A percentile compares a stretch with the other conserved stretches of the same genome.
These are phyloP conservation scores for Oegoconia quadripuncta DNA, from an alignment of 2,888 invertebrate species.

Conservation along the genomic window DNA sequence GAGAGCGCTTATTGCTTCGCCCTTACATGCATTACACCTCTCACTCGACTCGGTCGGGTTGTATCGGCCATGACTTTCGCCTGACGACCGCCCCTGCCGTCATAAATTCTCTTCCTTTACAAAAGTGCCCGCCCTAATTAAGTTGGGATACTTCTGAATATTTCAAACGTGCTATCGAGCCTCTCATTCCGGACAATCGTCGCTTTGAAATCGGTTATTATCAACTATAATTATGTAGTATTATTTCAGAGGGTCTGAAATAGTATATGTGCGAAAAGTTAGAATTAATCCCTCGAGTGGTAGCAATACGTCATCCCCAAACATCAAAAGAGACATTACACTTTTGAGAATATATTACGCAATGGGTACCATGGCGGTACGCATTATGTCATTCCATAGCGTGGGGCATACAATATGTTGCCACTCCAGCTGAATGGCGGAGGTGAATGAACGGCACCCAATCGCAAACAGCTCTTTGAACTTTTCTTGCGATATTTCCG, in stretches of 20 bases:
- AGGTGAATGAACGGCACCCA: slow-evolving; percentile 28
- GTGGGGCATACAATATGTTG: slow-evolving; percentile 8
- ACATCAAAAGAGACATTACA: slow-evolving; percentile 18
- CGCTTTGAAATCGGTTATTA: slow-evolving; percentile 38
- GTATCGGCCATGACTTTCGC: slow-evolving; percentile 49
- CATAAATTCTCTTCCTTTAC: slow-evolving; percentile 50
- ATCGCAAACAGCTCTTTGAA: slow-evolving; percentile 34
- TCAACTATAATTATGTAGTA: slow-evolving; percentile 38
- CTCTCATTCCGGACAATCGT: slow-evolving; percentile 30
- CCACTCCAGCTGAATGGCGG: slow-evolving; percentile 1
- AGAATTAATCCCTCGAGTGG: slow-evolving; percentile 10
- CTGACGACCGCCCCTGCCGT: slow-evolving; percentile 39
- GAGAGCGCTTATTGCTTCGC: slow-evolving; percentile 48
- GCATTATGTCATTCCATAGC: slow-evolving; percentile 5
- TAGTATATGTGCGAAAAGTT: slow-evolving; percentile 11
- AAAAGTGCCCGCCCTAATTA: slow-evolving; percentile 59
- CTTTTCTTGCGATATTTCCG: slow-evolving; percentile 45
- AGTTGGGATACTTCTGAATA: slow-evolving; percentile 57
- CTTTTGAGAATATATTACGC: slow-evolving; percentile 8
- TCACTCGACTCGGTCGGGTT: slow-evolving; percentile 41
- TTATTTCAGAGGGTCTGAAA: slow-evolving; percentile 37
- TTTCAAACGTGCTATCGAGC: slow-evolving; percentile 39
- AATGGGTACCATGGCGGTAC: too few species aligned
- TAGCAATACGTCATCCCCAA: slow-evolving; percentile 10
- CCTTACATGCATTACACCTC: slow-evolving; percentile 56